Base-by-base conservation (phyloP, 2,888 invertebrate genomes). In the Lacanobia wlatinum region DNA sequence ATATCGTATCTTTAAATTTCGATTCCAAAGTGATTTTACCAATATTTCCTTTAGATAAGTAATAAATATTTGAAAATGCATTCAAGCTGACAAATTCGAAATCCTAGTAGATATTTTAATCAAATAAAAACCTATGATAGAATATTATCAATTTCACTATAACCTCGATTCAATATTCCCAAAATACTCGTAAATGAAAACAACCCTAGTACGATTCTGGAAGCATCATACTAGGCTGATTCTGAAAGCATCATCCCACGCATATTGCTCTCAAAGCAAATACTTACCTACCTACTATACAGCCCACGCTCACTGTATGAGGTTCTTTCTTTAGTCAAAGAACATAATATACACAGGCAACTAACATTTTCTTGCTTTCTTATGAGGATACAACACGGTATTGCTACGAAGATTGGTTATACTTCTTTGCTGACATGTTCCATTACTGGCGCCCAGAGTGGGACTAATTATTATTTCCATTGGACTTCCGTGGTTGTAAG, bases 381-480 rank as follows among this genome's bases (percentile, higher is more conserved):
- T 43, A 71, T 48, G 9, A 58, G 28, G 23, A 53, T 50, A 66
- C 23, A 58, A 70, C 12, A 65, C 46, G 58, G 6, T 70, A 70
- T 66, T 52, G 67, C 43, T 28, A 6, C 8, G 7, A 16, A 55
- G 18, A 69, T 71, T 28, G 53, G 12, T 63, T 58, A 58, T n/a
- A n/a, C 8, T 43, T 28, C 4, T 16, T n/a, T 21, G 14, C 28
- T 63, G 60, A 55, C 46, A 43, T n/a, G 28, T 68, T 55, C 21
- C 8, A n/a, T 50, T 67, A 75, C 62, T 77, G 83, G 69, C 71
- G 67, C 80, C 73, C 77, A 66, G 60, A 66, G n/a, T 40, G 87
- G 87, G 84, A 67, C 78, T 53, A 69, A 67, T 62, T 74, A 34
- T 5, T 34, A 34, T 34, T 34, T 34, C 34, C 6, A 46, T 46